phyloP scores from a whole-genome alignment of 2,888 invertebrate species.

The Zaprionus obscuricornis region DNA sequence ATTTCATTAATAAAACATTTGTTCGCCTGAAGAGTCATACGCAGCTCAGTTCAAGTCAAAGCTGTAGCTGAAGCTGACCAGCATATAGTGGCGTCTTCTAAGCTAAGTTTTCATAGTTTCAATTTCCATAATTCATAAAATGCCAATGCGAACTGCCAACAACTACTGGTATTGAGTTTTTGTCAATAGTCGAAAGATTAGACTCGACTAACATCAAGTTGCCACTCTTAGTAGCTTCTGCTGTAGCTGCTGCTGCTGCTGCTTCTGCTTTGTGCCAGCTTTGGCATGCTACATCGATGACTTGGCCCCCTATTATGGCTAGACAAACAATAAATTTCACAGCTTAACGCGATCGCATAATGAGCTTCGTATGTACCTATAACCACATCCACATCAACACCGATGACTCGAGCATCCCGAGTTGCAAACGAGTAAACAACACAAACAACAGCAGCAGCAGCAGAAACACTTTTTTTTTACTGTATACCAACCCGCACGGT shows the following conservation, averaged over 20 bases:
- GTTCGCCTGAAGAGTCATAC: slow-evolving; percentile 52
- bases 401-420: slow-evolving; percentile 30
- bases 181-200: slow-evolving; percentile 75
- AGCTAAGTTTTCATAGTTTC: slow-evolving; percentile 42
- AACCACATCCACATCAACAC: slow-evolving; percentile 8
- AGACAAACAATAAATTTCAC: slow-evolving; percentile 80
- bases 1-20: slow-evolving; percentile 80
- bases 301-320: slow-evolving; percentile 52
- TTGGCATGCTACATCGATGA: neutral
- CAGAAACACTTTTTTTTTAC: slow-evolving; percentile 55
- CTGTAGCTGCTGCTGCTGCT: slow-evolving; percentile 9
- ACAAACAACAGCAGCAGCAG: slow-evolving; percentile 1
- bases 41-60: neutral
- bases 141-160: slow-evolving; percentile 72
- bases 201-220: too few species aligned
- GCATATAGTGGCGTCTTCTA: slow-evolving; percentile 49
- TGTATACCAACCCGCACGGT: neutral
- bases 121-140: slow-evolving; percentile 77
- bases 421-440: slow-evolving; percentile 63
- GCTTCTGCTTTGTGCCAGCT: neutral
- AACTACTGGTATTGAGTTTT: slow-evolving; percentile 81
- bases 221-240: slow-evolving; percentile 48
- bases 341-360: slow-evolving; percentile 82
- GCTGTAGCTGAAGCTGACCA: slow-evolving; percentile 24
- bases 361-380: slow-evolving; percentile 61